Evolutionary conservation across 2,113 vertebrate genomes (phyloP), one percentile per base, ranked within the genome.

Genomic region (Nothoprocta perdicaria): DNA sequence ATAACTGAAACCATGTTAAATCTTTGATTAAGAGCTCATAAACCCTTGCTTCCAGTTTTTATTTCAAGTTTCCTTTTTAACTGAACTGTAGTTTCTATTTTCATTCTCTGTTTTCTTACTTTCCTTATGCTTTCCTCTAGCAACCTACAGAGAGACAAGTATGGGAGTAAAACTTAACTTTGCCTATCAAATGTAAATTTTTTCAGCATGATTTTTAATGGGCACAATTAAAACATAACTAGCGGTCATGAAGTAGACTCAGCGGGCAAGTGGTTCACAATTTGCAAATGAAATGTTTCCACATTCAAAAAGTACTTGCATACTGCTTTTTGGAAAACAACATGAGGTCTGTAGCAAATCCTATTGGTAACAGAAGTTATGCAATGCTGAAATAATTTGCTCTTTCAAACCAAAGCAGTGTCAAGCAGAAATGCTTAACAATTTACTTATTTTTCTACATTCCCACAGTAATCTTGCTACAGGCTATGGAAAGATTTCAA

Each of bases 111-210:
- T 98, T 98, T 98, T 98, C 98, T 98, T 98, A 98, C 98, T 98
- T 98, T 98, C 98, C 98, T 97, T 98, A 98, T 98, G 99, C 99
- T 99, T 98, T 97, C 99, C 98, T 99, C 98, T 99, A 99, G 99
- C 99, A 98, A 99, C 98, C 99, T 99, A 99, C 99, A 99, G 99
- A 99, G 99, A 99, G 99, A 99, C 99, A 99, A 99, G 99, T 99
- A 99, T 99, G 99, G 98, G 98, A 99, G 99, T 99, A 98, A 99
- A 99, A 99, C 99, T 99, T 99, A 99, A 99, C 99, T 99, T 99
- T 99, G 98, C 99, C 99, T 99, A 99, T 99, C 98, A 99, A 99
- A 99, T 99, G 99, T 99, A 99, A 99, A 98, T 99, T 99, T 98
- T 99, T 99, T 99, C 98, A 99, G 98, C 99, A 99, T 99, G 98